Evolutionary conservation across 2,888 invertebrate genomes (phyloP).

Genomic region (Phortica okadai): DNA sequence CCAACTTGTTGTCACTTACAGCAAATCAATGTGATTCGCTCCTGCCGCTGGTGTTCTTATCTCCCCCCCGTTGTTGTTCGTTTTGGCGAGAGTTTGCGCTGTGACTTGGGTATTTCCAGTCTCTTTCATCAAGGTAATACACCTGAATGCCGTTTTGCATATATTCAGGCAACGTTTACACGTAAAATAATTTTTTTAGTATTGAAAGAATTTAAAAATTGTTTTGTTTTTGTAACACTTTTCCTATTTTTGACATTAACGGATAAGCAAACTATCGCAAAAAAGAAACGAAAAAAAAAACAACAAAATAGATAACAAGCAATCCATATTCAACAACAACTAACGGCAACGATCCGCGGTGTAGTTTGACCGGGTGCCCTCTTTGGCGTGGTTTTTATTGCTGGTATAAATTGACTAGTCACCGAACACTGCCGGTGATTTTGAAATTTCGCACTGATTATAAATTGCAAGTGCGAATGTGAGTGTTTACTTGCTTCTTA

Average conservation of each 20-base stretch:
- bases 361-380: neutral
- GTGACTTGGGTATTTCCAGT: slow-evolving; percentile 3
- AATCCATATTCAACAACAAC: neutral
- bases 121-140: slow-evolving; percentile 21
- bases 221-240: slow-evolving; percentile 52
- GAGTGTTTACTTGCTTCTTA: neutral
- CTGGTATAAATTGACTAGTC: neutral
- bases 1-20: too few relatives aligned
- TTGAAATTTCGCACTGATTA: neutral
- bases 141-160: slow-evolving; percentile 25
- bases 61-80: neutral
- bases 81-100: slow-evolving; percentile 15
- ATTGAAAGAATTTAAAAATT: slow-evolving; percentile 57
- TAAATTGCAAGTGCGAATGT: neutral
- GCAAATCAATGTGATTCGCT: too few relatives aligned
- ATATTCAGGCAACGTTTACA: slow-evolving; percentile 44
- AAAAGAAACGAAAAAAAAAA: neutral
- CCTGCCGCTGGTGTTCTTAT: slow-evolving; percentile 18
- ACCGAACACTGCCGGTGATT: neutral
- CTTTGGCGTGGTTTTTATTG: slow-evolving; percentile 7
- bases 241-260: slow-evolving; percentile 47
- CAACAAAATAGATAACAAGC: neutral
- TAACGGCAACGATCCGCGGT: neutral
- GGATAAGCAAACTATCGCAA: neutral
- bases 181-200: slow-evolving; percentile 63